A percentile compares a stretch with the other conserved stretches of the same genome.
Conservation (phyloP, 2,888 invertebrate genomes). For the Heliconius cydno region DNA sequence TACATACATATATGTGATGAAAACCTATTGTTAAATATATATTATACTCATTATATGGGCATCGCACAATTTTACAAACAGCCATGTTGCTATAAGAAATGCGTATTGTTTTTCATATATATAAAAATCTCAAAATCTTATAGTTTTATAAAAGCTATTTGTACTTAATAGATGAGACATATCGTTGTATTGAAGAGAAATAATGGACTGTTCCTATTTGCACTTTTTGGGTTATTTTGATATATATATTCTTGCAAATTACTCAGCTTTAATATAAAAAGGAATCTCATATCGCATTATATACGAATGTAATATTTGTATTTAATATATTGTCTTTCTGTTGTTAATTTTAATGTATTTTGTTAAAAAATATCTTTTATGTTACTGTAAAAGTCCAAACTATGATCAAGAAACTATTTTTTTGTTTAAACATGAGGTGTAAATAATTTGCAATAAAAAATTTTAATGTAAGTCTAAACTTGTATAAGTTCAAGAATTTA, state of each 20-base stretch:
- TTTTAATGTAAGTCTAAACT: neutral
- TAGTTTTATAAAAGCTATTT: neutral
- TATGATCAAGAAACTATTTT: neutral
- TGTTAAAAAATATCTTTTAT: neutral
- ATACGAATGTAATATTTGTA: neutral
- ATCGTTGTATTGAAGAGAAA: neutral
- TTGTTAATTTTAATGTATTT: neutral
- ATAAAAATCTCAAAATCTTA: neutral
- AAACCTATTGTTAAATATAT: neutral
- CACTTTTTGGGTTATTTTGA: neutral
- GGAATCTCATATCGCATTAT: constrained; percentile 28
- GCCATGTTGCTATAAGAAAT: neutral
- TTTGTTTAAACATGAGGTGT: neutral
- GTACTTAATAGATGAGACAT: constrained; percentile 14
- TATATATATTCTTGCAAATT: constrained; percentile 1
- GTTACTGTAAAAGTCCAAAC: neutral
- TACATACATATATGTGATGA: neutral
- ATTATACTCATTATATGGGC: neutral
- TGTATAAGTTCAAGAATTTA: neutral
- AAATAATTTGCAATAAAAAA: neutral
- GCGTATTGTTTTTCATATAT: neutral
- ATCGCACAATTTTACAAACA: constrained; percentile 7
- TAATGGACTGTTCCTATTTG: neutral
- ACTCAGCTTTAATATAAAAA: constrained; percentile 15
- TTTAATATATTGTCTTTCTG: neutral